Evolutionary conservation across 2,888 invertebrate species (phyloP).

Genomic region (Coecobrya sp.): DNA sequence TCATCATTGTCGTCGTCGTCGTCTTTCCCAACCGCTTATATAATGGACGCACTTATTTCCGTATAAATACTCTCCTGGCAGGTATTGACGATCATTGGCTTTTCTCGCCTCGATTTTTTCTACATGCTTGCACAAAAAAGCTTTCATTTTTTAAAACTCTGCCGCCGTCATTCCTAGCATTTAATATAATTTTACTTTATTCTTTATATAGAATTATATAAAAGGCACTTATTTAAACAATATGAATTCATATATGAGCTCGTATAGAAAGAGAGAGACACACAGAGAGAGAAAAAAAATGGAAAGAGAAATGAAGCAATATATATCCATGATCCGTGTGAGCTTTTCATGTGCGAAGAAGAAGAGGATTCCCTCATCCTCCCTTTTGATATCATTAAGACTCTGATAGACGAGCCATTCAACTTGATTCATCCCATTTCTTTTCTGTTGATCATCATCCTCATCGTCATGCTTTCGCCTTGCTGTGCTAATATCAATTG

Average conservation of each 20-base stretch:
- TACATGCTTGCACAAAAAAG: neutral
- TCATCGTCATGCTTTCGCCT: slow-evolving; percentile 40
- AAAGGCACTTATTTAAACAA: neutral
- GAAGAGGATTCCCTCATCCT: slow-evolving; percentile 37
- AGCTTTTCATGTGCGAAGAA: slow-evolving; percentile 49
- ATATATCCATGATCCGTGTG: slow-evolving; percentile 18
- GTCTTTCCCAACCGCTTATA: slow-evolving; percentile 83
- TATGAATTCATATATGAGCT: neutral
- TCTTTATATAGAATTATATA: slow-evolving; percentile 17
- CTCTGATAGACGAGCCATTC: slow-evolving; percentile 70
- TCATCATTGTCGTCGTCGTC: slow-evolving; percentile 39
- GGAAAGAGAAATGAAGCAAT: slow-evolving; percentile 56
- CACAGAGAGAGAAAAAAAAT: neutral
- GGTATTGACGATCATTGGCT: slow-evolving; percentile 81
- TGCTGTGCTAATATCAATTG: slow-evolving; percentile 66
- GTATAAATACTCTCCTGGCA: slow-evolving; percentile 83
- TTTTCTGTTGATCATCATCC: slow-evolving; percentile 48
- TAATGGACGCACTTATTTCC: slow-evolving; percentile 84
- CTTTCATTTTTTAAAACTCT: slow-evolving; percentile 31
- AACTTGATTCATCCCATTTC: slow-evolving; percentile 71
- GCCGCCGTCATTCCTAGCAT: neutral
- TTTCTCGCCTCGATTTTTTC: slow-evolving; percentile 57
- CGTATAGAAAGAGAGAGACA: neutral
- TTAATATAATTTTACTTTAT: slow-evolving; percentile 7
- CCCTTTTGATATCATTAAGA: slow-evolving; percentile 74